A percentile compares a stretch with the other conserved stretches of the same genome.
These are phyloP conservation scores for Epinotia bilunana DNA, from an alignment of 2,888 invertebrate species.

Conservation along the genomic window DNA sequence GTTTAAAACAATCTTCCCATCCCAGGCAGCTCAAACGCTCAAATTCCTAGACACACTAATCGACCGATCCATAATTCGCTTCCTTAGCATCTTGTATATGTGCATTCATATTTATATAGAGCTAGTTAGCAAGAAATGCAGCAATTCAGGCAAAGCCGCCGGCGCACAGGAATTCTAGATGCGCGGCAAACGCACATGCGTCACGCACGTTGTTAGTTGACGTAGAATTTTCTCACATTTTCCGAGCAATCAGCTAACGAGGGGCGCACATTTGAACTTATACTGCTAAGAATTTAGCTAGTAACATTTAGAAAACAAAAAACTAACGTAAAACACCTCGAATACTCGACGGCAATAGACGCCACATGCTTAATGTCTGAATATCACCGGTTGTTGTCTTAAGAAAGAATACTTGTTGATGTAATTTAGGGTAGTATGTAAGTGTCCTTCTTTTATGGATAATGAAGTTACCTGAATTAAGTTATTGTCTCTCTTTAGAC, in stretches of 20 bases:
- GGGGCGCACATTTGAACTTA: slow-evolving; percentile 50
- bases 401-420: background rate
- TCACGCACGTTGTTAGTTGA: slow-evolving; percentile 64
- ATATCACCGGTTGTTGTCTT: background rate
- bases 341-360: background rate
- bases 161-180: slow-evolving; percentile 69
- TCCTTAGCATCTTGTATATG: slow-evolving; percentile 1
- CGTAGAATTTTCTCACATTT: slow-evolving; percentile 77
- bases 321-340: background rate
- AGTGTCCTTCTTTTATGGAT: no score
- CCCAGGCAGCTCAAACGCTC: background rate
- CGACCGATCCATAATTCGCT: background rate
- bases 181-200: slow-evolving; percentile 66
- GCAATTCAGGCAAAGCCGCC: slow-evolving; percentile 61
- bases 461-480: no score
- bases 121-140: slow-evolving; percentile 54
- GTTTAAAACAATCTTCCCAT: background rate
- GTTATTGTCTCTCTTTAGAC: background rate
- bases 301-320: background rate
- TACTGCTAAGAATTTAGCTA: background rate
- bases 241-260: slow-evolving; percentile 80
- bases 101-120: slow-evolving; percentile 30
- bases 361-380: background rate
- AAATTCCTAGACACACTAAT: background rate
- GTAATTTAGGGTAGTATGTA: background rate